Base-by-base conservation (phyloP, 2,888 invertebrate species). In the Heliconius hortense region DNA sequence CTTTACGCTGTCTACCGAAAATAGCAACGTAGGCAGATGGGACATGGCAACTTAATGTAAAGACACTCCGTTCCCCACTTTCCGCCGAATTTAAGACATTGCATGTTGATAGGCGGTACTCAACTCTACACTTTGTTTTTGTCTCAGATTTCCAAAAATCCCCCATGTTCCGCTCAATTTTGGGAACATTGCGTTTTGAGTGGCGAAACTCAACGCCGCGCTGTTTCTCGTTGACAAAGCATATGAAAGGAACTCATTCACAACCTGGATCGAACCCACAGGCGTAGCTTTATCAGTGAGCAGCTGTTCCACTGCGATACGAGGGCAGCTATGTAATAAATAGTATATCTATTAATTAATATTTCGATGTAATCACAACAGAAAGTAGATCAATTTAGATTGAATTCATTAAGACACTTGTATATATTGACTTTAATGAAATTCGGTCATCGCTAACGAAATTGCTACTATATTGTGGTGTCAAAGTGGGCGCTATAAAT, bases 371-470 rank as follows among this genome's bases (percentile, higher is more conserved):
- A 26, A 59, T 60, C 18, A 70, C 18, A 35, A 53, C 18, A 66
- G 72, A 66, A 72, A 62, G 74, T 72, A 66, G 77, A 77, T 77
- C 77, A 78, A 75, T 43, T 43, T 66, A 66, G 66, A 78, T 77
- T 68, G 66, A 77, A 76, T 78, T 73, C 59, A 77, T 78, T 77
- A 74, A 74, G 75, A 69, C 78, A 73, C 77, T 78, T 75, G 69
- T 56, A 72, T 64, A 77, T 72, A 77, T 77, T 77, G 74, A 53
- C 39, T 72, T 64, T 78, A 78, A 78, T 77, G 73, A 76, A 78
- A 78, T 77, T 76, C 73, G 77, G 67, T 43, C 66, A 66, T 66
- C 64, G n/a, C 62, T 70, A 75, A 70, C 53, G n/a, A 70, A 75
- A 70, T 75, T 71, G 74, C 64, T 59, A 39, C 35, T 31, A 59